Evolutionary conservation across 2,113 vertebrate species (phyloP).

Genomic region (Eira barbara): DNA sequence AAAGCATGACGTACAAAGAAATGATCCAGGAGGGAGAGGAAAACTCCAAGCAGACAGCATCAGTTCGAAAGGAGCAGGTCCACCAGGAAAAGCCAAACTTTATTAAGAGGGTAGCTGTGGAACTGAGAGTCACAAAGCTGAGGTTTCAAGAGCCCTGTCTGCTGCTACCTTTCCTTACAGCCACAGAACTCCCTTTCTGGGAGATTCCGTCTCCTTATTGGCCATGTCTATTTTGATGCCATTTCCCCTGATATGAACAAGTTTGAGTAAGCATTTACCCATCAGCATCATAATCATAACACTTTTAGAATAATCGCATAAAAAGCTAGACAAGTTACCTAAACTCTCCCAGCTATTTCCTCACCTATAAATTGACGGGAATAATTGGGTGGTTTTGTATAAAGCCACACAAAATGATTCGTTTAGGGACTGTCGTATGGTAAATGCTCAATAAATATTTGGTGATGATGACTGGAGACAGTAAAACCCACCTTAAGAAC

Average conservation of each 20-base stretch:
- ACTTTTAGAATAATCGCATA: not conserved
- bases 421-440: not conserved
- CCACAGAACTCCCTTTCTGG: not conserved
- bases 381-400: not conserved
- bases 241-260: not conserved
- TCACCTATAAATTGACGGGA: not conserved
- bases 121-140: not conserved
- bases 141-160: not conserved
- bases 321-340: not conserved
- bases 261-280: not conserved
- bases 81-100: not conserved
- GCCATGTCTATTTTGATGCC: not conserved
- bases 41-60: not conserved
- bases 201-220: not conserved
- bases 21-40: not conserved
- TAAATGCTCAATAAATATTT: not conserved
- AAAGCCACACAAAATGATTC: not conserved
- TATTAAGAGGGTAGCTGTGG: not conserved
- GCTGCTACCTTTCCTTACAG: not conserved
- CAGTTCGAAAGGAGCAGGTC: constrained; percentile 8
- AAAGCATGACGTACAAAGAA: not conserved
- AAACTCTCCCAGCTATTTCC: not conserved
- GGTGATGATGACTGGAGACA: not conserved
- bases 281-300: not conserved
- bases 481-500: not conserved